Conservation (phyloP, 64 coral and sea anemone species). For the Stichodactyla helianthus region DNA sequence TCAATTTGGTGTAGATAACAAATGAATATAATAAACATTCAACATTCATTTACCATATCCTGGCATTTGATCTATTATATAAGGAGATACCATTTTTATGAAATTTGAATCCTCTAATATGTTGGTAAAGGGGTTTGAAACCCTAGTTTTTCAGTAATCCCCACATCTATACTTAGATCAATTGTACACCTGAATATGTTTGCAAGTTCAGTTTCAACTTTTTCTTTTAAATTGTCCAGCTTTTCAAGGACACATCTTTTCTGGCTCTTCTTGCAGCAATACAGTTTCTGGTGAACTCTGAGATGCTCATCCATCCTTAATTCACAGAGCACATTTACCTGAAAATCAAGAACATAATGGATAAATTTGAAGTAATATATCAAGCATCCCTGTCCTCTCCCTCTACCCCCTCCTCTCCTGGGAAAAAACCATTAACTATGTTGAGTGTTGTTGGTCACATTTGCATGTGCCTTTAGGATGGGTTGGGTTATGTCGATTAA, state of each 20-base stretch:
- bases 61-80: not conserved
- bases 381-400: no score
- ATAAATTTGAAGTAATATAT: no score
- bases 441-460: no score
- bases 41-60: not conserved
- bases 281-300: constrained; percentile 94
- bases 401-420: no score
- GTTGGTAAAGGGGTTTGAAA: constrained; percentile 45
- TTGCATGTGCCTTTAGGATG: no score
- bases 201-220: constrained; percentile 58
- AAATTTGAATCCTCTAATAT: constrained; percentile 8
- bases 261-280: constrained; percentile 88
- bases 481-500: no score
- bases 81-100: no score
- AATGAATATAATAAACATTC: no score
- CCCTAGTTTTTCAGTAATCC: constrained; percentile 63
- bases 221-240: constrained; percentile 53
- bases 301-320: constrained; percentile 48
- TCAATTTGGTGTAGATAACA: no score
- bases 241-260: constrained; percentile 85
- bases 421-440: no score
- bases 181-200: constrained; percentile 54
- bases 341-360: not conserved
- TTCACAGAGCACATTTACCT: constrained; percentile 88
- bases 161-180: constrained; percentile 85